phyloP scores from a whole-genome alignment of 2,113 vertebrate genomes.

The Stigmatopora argus region DNA sequence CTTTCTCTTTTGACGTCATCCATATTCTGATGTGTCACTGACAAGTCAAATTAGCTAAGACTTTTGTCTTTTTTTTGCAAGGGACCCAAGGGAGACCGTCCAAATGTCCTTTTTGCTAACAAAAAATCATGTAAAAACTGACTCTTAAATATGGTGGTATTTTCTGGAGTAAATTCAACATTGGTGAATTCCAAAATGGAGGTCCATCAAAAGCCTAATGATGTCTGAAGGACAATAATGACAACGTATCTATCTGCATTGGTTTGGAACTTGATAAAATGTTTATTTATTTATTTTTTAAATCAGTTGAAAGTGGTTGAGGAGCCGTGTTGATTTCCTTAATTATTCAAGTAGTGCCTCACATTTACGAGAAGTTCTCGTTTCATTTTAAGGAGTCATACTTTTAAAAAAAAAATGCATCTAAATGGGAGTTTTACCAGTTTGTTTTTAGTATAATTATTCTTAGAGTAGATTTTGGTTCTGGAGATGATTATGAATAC shows the following conservation, averaged over 20 bases:
- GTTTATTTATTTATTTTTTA: background rate
- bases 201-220: background rate
- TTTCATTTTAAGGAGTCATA: background rate
- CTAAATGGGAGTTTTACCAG: background rate
- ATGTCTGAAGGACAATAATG: background rate
- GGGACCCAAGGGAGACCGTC: slow-evolving; percentile 84
- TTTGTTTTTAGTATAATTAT: background rate
- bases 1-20: no score
- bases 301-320: background rate
- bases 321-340: background rate
- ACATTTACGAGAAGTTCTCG: background rate
- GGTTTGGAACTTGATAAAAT: background rate
- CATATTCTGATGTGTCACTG: no score
- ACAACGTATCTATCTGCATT: no score
- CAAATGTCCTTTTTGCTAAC: background rate
- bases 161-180: background rate
- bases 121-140: background rate
- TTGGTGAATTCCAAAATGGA: background rate
- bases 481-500: background rate
- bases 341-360: background rate
- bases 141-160: background rate
- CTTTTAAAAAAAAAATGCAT: background rate
- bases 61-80: slow-evolving; percentile 44
- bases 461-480: background rate
- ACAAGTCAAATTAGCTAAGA: no score